A percentile compares a stretch with the other conserved stretches of the same genome.
Evolutionary conservation across 2,113 vertebrate species (phyloP).

Genomic region (Ptychochromis oligacanthus): DNA sequence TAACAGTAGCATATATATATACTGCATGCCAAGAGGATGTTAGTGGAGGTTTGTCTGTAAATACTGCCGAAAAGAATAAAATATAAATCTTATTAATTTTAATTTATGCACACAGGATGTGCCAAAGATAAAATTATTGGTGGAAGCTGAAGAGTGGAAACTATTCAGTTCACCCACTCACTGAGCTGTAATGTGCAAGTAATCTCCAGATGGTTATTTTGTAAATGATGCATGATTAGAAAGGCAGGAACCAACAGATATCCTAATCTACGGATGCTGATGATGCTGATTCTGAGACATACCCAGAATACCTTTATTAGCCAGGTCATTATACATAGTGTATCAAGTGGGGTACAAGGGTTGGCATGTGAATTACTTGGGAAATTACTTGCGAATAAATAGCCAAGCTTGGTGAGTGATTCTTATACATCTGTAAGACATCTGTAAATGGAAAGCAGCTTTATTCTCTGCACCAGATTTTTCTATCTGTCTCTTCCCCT

Average conservation of each 20-base stretch:
- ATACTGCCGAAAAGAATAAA: background rate
- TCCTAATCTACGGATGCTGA: too few relatives aligned
- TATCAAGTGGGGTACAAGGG: background rate
- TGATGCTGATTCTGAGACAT: too few relatives aligned
- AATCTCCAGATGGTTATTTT: background rate
- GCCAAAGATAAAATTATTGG: too few relatives aligned
- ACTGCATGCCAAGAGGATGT: too few relatives aligned
- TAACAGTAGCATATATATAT: background rate
- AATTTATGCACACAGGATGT: background rate
- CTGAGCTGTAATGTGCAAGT: background rate
- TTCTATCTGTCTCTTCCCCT: background rate
- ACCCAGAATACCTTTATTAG: rapidly evolving
- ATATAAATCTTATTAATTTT: rapidly evolving
- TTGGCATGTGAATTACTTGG: rapidly evolving
- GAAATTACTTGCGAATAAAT: background rate
- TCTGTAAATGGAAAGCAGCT: background rate
- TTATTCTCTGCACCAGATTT: rapidly evolving
- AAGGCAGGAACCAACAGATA: background rate
- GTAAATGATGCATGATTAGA: background rate
- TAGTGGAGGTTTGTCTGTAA: background rate
- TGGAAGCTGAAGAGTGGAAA: too few relatives aligned
- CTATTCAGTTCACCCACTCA: too few relatives aligned
- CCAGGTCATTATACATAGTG: too few relatives aligned
- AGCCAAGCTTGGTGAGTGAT: too few relatives aligned
- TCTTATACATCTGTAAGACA: too few relatives aligned